These are phyloP conservation scores for Ceraclea dissimilis DNA, from an alignment of 2,888 invertebrate species.

Conservation along the genomic window DNA sequence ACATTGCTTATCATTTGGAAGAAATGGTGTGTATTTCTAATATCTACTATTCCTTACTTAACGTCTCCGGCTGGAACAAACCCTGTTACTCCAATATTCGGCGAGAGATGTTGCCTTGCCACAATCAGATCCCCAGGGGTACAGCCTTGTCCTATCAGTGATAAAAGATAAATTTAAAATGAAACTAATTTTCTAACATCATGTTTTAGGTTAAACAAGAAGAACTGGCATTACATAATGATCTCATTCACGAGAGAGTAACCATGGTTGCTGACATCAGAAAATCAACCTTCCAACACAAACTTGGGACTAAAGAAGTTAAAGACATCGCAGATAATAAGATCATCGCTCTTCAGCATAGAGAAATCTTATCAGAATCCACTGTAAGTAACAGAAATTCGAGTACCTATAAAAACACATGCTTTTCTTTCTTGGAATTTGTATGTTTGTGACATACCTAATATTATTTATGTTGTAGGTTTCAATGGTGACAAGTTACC, in stretches of 20 bases:
- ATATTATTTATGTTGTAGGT: constrained; percentile 32
- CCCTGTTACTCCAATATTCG: no score
- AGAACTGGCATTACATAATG: constrained; percentile 32
- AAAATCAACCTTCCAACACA: constrained; percentile 55
- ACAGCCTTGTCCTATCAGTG: no score
- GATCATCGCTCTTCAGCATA: constrained; percentile 51
- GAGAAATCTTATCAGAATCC: constrained; percentile 61
- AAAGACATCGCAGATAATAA: constrained; percentile 32
- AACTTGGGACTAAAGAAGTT: constrained; percentile 35
- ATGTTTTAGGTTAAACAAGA: constrained; percentile 42
- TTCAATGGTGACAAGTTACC: constrained; percentile 62
- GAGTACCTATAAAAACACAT: not conserved
- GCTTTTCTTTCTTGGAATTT: not conserved
- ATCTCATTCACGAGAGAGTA: constrained; percentile 11
- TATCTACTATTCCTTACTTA: no score
- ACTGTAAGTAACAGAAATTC: constrained; percentile 38
- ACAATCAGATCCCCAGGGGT: no score
- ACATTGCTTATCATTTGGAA: constrained; percentile 71
- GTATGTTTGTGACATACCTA: not conserved
- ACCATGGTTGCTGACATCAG: constrained; percentile 55
- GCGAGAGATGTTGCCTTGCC: no score
- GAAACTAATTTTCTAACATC: no score
- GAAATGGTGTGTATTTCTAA: constrained; percentile 61
- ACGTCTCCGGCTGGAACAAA: not conserved
- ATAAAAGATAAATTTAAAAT: no score